A percentile compares a stretch with the other conserved stretches of the same genome.
Conservation (phyloP, 1,140 invertebrate genomes). For the Neodiprion fabricii region DNA sequence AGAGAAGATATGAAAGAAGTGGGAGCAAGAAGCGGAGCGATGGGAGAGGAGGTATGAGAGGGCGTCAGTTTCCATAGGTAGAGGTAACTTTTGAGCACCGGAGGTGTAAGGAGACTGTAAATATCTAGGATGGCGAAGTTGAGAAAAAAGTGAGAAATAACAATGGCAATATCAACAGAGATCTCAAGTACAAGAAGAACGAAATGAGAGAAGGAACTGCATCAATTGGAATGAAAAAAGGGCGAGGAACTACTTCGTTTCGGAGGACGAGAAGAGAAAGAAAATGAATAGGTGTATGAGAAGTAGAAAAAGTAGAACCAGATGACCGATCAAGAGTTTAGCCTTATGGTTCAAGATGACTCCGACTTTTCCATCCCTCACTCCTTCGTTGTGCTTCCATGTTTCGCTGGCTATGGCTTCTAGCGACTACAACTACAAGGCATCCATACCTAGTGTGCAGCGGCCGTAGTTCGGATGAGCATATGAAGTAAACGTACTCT, state of each 20-base stretch:
- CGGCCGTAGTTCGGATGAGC: constrained; percentile 51
- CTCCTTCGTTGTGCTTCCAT: constrained; percentile 15
- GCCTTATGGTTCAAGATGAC: not conserved
- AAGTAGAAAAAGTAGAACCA: no score
- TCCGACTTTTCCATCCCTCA: not conserved
- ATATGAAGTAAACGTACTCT: constrained; percentile 40
- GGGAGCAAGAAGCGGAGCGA: not conserved
- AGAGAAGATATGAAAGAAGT: not conserved
- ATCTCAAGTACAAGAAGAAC: not conserved
- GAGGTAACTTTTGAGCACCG: not conserved
- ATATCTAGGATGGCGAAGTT: not conserved
- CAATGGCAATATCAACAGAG: not conserved
- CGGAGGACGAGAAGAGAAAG: not conserved
- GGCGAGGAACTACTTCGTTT: not conserved
- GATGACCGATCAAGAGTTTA: no score
- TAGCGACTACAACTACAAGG: constrained; percentile 29
- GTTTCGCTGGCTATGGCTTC: constrained; percentile 29
- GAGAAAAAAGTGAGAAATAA: not conserved
- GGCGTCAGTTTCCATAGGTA: not conserved
- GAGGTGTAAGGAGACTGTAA: not conserved
- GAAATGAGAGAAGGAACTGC: not conserved
- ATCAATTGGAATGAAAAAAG: not conserved
- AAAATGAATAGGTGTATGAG: no score
- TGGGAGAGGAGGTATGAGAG: not conserved
- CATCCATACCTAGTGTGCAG: constrained; percentile 45